phyloP scores from a whole-genome alignment of 2,888 invertebrate genomes.

The Lithophane ornitopus region DNA sequence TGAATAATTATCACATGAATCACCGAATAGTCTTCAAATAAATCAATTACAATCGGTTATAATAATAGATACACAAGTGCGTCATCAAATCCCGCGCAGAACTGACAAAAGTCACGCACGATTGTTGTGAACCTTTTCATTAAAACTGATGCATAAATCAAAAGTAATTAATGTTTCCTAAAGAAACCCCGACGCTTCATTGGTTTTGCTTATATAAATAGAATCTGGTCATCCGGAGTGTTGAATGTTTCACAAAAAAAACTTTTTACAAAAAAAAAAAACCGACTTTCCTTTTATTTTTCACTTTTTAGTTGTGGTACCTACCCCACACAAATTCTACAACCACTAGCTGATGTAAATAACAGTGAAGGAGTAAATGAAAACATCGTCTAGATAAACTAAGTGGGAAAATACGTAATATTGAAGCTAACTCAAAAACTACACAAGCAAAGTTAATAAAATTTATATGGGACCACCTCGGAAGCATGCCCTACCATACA shows the following conservation, averaged over 20 bases:
- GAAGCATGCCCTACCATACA: no score
- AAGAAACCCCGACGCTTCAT: neutral
- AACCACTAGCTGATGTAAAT: no score
- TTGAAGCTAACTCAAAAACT: no score
- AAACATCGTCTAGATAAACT: no score
- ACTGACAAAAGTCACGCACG: constrained; percentile 22
- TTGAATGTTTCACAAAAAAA: neutral
- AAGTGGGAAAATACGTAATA: no score
- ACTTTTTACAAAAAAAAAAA: no score
- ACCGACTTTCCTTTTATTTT: no score
- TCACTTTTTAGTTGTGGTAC: no score
- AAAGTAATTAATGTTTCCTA: constrained; percentile 20
- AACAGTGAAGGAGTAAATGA: no score
- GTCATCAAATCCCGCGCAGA: constrained; percentile 27
- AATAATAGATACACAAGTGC: constrained; percentile 23
- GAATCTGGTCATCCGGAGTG: neutral
- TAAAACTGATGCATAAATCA: constrained; percentile 21
- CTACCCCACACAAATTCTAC: no score
- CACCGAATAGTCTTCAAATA: constrained; percentile 19
- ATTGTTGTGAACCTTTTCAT: constrained; percentile 8
- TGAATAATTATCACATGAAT: constrained; percentile 20
- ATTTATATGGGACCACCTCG: no score
- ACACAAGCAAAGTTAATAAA: no score
- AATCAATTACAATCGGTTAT: constrained; percentile 3
- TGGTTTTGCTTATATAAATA: neutral